Base-by-base conservation (phyloP, 2,888 invertebrate genomes). In the Trachelus iudaicus region DNA sequence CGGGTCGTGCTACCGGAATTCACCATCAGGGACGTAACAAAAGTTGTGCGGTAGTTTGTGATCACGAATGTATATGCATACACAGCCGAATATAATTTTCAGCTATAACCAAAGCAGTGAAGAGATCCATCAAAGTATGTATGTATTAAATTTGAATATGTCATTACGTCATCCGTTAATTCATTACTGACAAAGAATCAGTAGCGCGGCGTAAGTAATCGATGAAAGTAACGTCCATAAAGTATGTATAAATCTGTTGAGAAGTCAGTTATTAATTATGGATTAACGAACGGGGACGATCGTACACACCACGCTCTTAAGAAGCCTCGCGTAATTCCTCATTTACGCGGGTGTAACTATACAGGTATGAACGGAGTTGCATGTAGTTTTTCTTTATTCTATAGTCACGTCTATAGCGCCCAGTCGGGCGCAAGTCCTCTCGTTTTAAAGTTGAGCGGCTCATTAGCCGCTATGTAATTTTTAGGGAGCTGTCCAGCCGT, bases 381-480 rank as follows among this genome's bases (percentile, higher is more conserved):
- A 23, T 56, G 23, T 56, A 56, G n/a, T 23, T 56, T 56, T 56
- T 35, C 35, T 35, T 23, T 23, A 56, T 23, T 56, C 6, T 9
- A 56, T 9, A 56, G 56, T 23, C 56, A 56, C 56, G 56, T 56
- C 23, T 56, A 71, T 71, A 23, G n/a, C n/a, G n/a, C 13, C 71
- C 71, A 71, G 31, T 71, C 71, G 71, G 71, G 71, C 71, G 71
- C 71, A 71, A 71, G 71, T 71, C 71, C 71, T 71, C 71, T 71
- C 71, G 71, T 33, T 71, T 71, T 12, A 31, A 34, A 71, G 71
- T 31, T 69, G 69, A 76, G 76, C 75, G 79, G 77, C 83, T 83
- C 82, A 83, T 83, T 83, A 83, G 82, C 75, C 73, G 69, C 77
- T 79, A 81, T 83, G 83, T 83, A 77, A 83, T 82, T 82, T 83